A percentile compares a stretch with the other conserved stretches of the same genome.
phyloP scores from a whole-genome alignment of 2,888 invertebrate species.

The Oligia latruncula region DNA sequence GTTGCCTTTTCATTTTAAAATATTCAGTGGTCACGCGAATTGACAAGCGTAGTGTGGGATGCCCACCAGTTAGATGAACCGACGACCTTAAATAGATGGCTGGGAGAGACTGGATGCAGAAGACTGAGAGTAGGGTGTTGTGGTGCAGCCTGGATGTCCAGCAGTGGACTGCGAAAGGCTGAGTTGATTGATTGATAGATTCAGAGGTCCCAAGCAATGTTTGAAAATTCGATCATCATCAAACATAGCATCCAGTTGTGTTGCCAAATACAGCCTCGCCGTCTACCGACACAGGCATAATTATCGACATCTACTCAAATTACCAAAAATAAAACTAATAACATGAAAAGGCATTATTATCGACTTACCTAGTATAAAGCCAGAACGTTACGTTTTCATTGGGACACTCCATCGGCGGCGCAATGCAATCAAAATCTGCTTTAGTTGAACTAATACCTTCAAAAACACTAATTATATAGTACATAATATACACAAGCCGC shows the following conservation, averaged over 20 bases:
- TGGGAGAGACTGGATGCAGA: not conserved
- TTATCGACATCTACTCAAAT: not conserved
- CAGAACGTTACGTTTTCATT: slow-evolving; percentile 91
- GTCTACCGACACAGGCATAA: not conserved
- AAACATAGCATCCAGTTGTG: not conserved
- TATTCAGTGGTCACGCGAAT: not conserved
- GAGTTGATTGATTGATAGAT: not conserved
- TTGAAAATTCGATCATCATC: not conserved
- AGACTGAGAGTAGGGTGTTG: not conserved
- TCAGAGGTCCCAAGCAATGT: not conserved
- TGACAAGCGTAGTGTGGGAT: not conserved
- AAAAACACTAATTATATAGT: slow-evolving; percentile 37
- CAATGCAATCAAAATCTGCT: slow-evolving; percentile 70
- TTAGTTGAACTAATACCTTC: slow-evolving; percentile 39
- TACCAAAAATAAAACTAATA: not conserved
- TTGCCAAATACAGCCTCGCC: not conserved
- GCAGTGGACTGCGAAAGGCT: not conserved
- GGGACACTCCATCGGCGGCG: slow-evolving; percentile 88
- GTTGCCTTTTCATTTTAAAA: not conserved
- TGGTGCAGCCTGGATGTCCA: not conserved
- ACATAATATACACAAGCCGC: not conserved
- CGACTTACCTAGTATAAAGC: slow-evolving; percentile 90
- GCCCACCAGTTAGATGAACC: not conserved
- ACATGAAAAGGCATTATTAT: not conserved
- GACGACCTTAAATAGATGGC: not conserved